Evolutionary conservation across 2,113 vertebrate genomes (phyloP).

Genomic region (Sprattus sprattus): DNA sequence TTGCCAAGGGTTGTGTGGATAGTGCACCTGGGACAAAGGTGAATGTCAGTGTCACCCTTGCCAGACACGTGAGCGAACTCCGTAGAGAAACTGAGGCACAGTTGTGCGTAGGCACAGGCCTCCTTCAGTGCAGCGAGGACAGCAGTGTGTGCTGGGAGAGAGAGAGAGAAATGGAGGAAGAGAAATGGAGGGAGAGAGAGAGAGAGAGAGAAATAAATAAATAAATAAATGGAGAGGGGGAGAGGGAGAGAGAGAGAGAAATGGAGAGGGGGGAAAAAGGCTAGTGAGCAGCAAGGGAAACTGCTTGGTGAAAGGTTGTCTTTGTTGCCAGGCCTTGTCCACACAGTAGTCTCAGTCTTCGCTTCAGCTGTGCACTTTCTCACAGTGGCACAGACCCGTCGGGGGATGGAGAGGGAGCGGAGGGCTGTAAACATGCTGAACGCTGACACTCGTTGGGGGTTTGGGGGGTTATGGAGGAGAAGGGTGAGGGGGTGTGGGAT

Average conservation of each 20-base stretch:
- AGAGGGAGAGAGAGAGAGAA: conserved; percentile 9
- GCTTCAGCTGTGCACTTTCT: conserved; percentile 63
- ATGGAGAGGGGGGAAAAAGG: conserved; percentile 42
- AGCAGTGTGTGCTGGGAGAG: conserved; percentile 51
- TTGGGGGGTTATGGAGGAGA: background rate
- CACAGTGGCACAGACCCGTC: conserved; percentile 61
- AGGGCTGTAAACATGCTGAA: conserved; percentile 55
- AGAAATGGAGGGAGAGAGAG: conserved; percentile 18
- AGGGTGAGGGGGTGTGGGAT: background rate
- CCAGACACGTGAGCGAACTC: conserved; percentile 38
- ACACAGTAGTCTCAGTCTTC: conserved; percentile 68
- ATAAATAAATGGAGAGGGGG: background rate
- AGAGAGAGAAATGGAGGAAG: conserved; percentile 1
- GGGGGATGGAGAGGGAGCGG: conserved; percentile 53
- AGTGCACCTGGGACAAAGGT: conserved; percentile 61
- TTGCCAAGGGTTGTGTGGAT: background rate
- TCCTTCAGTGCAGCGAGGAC: conserved; percentile 44
- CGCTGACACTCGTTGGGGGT: conserved; percentile 28
- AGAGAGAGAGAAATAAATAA: conserved; percentile 15
- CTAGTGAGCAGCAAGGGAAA: conserved; percentile 23
- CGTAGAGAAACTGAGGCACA: conserved; percentile 30
- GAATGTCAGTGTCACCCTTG: conserved; percentile 50
- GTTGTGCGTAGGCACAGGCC: conserved; percentile 24
- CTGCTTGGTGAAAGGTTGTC: conserved; percentile 65
- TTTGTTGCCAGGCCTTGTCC: conserved; percentile 68